Evolutionary conservation across 2,113 vertebrate genomes (phyloP), one percentile per base, ranked within the genome.

Genomic region (Tetrax tetrax): DNA sequence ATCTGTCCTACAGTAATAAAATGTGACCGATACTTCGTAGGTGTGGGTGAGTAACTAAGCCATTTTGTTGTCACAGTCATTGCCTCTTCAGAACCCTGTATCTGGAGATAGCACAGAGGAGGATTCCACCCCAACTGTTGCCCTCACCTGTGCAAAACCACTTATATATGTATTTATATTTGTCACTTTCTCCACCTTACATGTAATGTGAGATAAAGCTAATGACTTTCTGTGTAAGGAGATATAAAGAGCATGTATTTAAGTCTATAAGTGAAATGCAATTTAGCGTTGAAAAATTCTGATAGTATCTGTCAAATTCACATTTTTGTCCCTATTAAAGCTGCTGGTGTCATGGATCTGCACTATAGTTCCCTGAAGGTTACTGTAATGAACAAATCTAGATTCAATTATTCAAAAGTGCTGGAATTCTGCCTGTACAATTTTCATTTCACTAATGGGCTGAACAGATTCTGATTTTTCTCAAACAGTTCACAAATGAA

Each of bases 371-470:
- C 82, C 87, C 77, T 90, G 76, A 96, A 96, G 94, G 69, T 86
- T 96, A 95, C 78, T 87, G 59, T 93, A 97, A 94, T 94, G 93
- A 97, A 91, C 72, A 76, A 81, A 60, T 60, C 84, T 96, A 82
- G 84, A 95, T 96, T 95, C 89, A 96, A 69, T 93, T 93, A 94
- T 88, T 97, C 59, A 95, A 20, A 89, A 91, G 66, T 54, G 84
- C 75, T 97, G 89, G 89, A 93, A 93, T 96, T 95, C 89, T 96
- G 83, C 87, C 72, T 85, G 71, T 87, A 87, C 37, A 93, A 91
- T 71, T 96, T 97, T 92, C 57, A 35, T 93, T 95, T 97, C 74
- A 81, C 65, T 81, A 93, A 93, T 89, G 94, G 90, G 48, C 86
- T 95, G 69, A 72, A 71, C 88, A 91, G 90, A 95, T 92, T 95